Evolutionary conservation across 2,888 invertebrate species (phyloP), one percentile per base, ranked within the genome.

Genomic region (Drosophila fulvimacula): DNA sequence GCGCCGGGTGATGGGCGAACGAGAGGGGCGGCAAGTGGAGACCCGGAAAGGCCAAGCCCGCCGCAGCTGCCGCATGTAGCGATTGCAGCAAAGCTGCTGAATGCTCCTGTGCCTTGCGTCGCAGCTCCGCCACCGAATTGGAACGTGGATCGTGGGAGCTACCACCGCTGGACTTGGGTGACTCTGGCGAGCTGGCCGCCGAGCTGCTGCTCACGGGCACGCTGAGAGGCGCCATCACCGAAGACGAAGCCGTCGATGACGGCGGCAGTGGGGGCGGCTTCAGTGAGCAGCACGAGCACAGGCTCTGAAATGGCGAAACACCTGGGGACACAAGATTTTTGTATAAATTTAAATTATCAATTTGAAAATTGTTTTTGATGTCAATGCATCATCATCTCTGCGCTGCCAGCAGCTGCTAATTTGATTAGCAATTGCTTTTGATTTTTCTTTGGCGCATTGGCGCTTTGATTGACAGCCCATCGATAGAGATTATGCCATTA

Each of bases 41-140:
- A 66, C 93, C 93, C 49, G 90, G 94, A 91, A 84, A 94, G 66
- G 81, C 93, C 83, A 90, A 90, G 1, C 92, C 85, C 74, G 91
- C 78, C 92, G 94, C 81, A 92, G 95, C 92, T 92, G 93, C 90
- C 91, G 93, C 81, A 81, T 96, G 96, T 52, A 96, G 92, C 39
- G 95, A 95, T 90, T 96, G 96, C 57, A 96, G 92, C 27, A 97
- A 93, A 0, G 98, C 98, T 1, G 98, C 98, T 1, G 98, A 97
- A 92, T 98, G 98, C 91, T 98, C 98, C 92, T 98, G 97, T 1
- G 98, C 98, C 91, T 98, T 98, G 59, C 98, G 95, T 9, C 98
- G 94, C 46, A 98, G 93, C 88, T 98, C 98, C 0, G 98, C 98
- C 21, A 98, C 97, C 92, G 97, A 98, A 82, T 96, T 96, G 6